Base-by-base conservation (phyloP, 2,888 invertebrate species). In the Cephus sareptanus region DNA sequence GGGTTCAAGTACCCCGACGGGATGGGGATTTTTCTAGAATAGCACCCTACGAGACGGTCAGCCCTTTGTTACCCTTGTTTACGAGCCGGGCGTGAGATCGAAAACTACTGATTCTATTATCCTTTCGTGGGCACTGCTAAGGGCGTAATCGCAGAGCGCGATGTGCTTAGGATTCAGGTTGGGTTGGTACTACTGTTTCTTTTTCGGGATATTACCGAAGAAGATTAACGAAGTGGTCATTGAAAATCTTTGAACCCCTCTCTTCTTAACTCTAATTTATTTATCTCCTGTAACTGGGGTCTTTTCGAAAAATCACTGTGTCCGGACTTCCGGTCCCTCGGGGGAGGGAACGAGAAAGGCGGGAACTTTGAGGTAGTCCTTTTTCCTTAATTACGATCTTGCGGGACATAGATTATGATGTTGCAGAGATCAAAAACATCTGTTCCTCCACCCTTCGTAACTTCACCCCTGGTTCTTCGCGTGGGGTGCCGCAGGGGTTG, bases 381-480 rank as follows among this genome's bases (percentile, higher is more conserved):
- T 89, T 90, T 89, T 89, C 89, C 89, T 90, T 91, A 91, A 91
- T 91, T 91, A 90, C 87, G 88, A 90, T 90, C 90, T 90, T 90
- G 89, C 87, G 89, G 88, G 89, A 91, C 90, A 90, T 90, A 90
- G 91, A 91, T 91, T 91, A 91, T 87, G 90, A 90, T 90, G 91
- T 91, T 88, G 87, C 89, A 87, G 86, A 86, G 88, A 84, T 91
- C 91, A 91, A 89, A 90, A 91, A 91, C 91, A 91, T 91, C 91
- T 91, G 91, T 89, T 90, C 88, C 89, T 23, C 56, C 56, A 23
- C 56, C 89, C 89, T 87, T 87, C 79, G 82, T 23, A 80, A 85
- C 86, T 86, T 87, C 84, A 85, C 89, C 87, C 88, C 82, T 83
- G 82, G 78, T 81, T 81, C 40, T 79, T 79, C 83, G 83, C 85